Conservation (phyloP, 2,797 vertebrate genomes). For the Hydrophis major region DNA sequence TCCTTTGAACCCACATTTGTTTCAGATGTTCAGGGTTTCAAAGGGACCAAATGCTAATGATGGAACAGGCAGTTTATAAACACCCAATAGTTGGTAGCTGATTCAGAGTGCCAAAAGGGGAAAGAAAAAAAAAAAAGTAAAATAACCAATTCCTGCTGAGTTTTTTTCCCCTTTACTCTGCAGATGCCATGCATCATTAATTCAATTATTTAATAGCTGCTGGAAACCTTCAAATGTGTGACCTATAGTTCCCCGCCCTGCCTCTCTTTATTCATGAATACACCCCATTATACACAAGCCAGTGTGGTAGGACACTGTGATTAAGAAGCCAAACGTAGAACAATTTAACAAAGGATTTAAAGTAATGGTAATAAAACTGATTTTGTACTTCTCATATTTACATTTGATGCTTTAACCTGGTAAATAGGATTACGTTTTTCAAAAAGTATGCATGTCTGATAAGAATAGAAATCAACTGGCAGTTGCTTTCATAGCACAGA, state of each 20-base stretch:
- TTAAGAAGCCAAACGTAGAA: neutral
- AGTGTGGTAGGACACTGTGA: neutral
- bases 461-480: neutral
- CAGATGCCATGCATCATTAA: neutral
- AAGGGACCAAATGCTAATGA: conserved; percentile 3
- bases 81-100: neutral
- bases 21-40: neutral
- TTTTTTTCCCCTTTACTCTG: neutral
- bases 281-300: neutral
- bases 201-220: conserved; percentile 4
- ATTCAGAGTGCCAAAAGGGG: neutral
- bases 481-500: neutral
- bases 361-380: neutral
- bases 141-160: neutral
- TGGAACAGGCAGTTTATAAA: neutral
- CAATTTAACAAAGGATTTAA: neutral
- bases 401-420: neutral
- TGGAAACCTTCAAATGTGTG: neutral
- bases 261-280: neutral
- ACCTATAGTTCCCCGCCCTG: neutral
- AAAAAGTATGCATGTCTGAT: neutral
- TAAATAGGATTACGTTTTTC: neutral
- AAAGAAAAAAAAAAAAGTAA: neutral
- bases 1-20: neutral
- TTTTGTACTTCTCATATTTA: neutral